phyloP scores from a whole-genome alignment of 2,888 invertebrate species.

The Synanthedon formicaeformis region DNA sequence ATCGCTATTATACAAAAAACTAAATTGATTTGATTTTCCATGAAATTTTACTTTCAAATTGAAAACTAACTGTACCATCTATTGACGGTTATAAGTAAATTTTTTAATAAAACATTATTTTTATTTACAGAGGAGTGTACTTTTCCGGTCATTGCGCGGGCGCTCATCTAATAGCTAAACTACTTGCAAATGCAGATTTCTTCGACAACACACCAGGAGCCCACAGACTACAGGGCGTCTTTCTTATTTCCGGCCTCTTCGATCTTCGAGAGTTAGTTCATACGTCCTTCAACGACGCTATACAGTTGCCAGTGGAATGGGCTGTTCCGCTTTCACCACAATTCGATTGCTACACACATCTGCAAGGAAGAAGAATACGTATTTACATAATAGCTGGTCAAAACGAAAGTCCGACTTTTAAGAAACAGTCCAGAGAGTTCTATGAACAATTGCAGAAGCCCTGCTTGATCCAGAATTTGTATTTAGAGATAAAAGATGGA shows the following conservation, averaged over 20 bases:
- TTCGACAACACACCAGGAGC: slow-evolving; percentile 46
- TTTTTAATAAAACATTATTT: too few species aligned
- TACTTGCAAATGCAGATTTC: slow-evolving; percentile 67
- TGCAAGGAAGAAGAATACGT: slow-evolving; percentile 40
- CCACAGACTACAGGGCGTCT: slow-evolving; percentile 70
- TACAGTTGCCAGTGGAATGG: slow-evolving; percentile 73
- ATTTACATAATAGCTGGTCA: slow-evolving; percentile 72
- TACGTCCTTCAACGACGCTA: slow-evolving; percentile 75
- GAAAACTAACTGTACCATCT: too few species aligned
- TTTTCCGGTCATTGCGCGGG: slow-evolving; percentile 90
- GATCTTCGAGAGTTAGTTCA: slow-evolving; percentile 77
- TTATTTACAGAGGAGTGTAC: slow-evolving; percentile 76
- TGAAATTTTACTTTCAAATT: too few species aligned
- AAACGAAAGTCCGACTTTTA: slow-evolving; percentile 78
- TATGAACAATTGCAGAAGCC: slow-evolving; percentile 57
- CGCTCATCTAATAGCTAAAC: slow-evolving; percentile 79
- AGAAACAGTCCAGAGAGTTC: slow-evolving; percentile 74
- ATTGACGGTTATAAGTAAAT: too few species aligned
- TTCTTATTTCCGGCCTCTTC: slow-evolving; percentile 83
- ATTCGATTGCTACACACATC: slow-evolving; percentile 54
- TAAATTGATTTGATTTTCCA: too few species aligned
- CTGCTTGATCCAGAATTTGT: slow-evolving; percentile 67
- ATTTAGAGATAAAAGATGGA: slow-evolving; percentile 67
- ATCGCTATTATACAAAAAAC: too few species aligned
- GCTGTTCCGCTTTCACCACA: slow-evolving; percentile 68